Conservation (phyloP, 2,888 invertebrate species). For the Patella depressa region DNA sequence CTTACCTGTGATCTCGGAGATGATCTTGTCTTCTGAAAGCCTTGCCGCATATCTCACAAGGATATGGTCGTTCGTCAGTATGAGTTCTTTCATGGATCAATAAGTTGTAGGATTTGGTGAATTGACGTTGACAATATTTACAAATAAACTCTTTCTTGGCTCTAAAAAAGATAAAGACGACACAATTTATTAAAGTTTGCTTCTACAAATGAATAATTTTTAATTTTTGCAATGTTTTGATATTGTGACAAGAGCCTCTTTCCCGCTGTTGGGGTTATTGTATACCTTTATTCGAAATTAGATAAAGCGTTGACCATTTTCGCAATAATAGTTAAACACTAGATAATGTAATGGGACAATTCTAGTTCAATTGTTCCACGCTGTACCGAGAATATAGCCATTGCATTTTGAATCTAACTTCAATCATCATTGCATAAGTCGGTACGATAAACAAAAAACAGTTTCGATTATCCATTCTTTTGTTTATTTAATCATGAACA, state of each 20-base stretch:
- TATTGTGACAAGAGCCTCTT: not conserved
- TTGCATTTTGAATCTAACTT: no score
- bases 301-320: no score
- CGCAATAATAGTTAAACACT: no score
- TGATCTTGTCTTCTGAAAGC: conserved; percentile 95
- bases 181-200: not conserved
- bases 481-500: no score
- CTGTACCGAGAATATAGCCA: no score
- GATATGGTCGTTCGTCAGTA: conserved; percentile 96
- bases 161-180: conserved; percentile 38
- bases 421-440: no score
- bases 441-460: no score
- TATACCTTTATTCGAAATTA: no score
- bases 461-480: no score
- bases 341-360: no score
- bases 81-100: conserved; percentile 97
- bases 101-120: conserved; percentile 97
- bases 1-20: conserved; percentile 75
- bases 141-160: conserved; percentile 97
- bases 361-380: no score
- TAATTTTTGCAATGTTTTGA: not conserved
- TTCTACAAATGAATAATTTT: not conserved
- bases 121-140: conserved; percentile 96
- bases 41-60: conserved; percentile 97
- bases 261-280: no score